Percentiles rank a stretch among this genome's conserved stretches.
phyloP scores from a whole-genome alignment of 1,140 invertebrate genomes.

The Bombus consobrinus region DNA sequence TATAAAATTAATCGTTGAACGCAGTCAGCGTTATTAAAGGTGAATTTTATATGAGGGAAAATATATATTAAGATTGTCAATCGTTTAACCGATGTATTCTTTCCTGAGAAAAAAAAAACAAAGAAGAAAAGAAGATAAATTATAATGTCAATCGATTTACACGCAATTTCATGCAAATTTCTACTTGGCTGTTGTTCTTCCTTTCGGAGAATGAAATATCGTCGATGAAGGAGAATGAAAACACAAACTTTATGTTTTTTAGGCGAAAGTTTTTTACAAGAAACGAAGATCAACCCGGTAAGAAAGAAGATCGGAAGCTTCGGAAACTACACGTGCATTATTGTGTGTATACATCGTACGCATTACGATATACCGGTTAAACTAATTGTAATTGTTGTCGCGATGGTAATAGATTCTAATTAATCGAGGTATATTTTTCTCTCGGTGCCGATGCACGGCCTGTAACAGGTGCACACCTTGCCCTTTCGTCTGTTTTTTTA shows the following conservation, averaged over 20 bases:
- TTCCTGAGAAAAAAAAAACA: not conserved
- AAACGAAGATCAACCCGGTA: not conserved
- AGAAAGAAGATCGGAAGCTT: constrained; percentile 23
- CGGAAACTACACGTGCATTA: constrained; percentile 44
- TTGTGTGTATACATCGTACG: constrained; percentile 36
- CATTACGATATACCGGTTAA: constrained; percentile 37
- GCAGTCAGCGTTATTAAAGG: not conserved
- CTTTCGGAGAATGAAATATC: not conserved
- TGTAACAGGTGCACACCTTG: constrained; percentile 53
- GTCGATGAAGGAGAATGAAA: not conserved
- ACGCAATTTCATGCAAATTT: not conserved
- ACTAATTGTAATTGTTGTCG: constrained; percentile 48
- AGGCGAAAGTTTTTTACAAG: not conserved
- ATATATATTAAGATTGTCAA: not conserved
- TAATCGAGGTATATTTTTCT: constrained; percentile 49
- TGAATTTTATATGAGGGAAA: constrained; percentile 33
- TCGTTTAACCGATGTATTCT: not conserved
- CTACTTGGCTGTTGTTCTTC: not conserved
- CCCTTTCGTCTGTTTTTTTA: constrained; percentile 53
- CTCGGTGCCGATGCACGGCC: constrained; percentile 52
- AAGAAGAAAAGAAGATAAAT: not conserved
- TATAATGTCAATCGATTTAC: not conserved
- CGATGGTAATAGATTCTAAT: constrained; percentile 45
- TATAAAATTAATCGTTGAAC: not conserved
- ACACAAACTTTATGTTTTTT: not conserved